Evolutionary conservation across 2,113 vertebrate species (phyloP).

Genomic region (Proterorhinus semilunaris): DNA sequence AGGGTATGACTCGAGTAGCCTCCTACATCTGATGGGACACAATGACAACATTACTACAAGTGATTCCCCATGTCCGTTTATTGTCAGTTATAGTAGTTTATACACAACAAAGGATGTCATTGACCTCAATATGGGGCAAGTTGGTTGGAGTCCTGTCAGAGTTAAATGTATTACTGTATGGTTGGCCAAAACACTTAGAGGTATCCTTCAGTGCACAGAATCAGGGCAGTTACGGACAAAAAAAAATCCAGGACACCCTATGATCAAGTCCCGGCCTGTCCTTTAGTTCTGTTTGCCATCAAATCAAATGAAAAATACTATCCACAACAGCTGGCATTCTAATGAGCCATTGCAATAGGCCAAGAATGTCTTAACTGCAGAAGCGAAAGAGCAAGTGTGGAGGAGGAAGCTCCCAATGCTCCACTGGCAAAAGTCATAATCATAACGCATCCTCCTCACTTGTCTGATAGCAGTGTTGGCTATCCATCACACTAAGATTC

Average conservation of each 20-base stretch:
- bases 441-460: slow-evolving; percentile 20
- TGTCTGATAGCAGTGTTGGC: slow-evolving; percentile 10
- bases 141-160: slow-evolving; percentile 45
- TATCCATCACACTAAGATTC: slow-evolving; percentile 4
- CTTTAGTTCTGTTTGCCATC: slow-evolving; percentile 1
- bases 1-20: too few species aligned
- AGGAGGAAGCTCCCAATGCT: slow-evolving; percentile 4
- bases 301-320: slow-evolving; percentile 6
- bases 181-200: slow-evolving; percentile 81
- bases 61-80: slow-evolving; percentile 72
- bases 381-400: not conserved
- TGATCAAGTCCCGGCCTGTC: not conserved
- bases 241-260: slow-evolving; percentile 21
- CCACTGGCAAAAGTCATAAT: slow-evolving; percentile 25
- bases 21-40: not conserved
- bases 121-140: slow-evolving; percentile 66
- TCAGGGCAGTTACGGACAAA: slow-evolving; percentile 26
- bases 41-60: slow-evolving; percentile 12
- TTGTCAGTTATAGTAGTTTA: slow-evolving; percentile 77
- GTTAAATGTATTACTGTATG: slow-evolving; percentile 51
- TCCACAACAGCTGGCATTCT: slow-evolving; percentile 13
- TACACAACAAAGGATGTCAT: slow-evolving; percentile 78
- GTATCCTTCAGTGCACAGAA: slow-evolving; percentile 67
- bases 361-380: slow-evolving; percentile 4
- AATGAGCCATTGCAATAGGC: slow-evolving; percentile 12